A percentile compares a stretch with the other conserved stretches of the same genome.
phyloP scores from a whole-genome alignment of 2,113 vertebrate genomes.

The Anguilla japonica region DNA sequence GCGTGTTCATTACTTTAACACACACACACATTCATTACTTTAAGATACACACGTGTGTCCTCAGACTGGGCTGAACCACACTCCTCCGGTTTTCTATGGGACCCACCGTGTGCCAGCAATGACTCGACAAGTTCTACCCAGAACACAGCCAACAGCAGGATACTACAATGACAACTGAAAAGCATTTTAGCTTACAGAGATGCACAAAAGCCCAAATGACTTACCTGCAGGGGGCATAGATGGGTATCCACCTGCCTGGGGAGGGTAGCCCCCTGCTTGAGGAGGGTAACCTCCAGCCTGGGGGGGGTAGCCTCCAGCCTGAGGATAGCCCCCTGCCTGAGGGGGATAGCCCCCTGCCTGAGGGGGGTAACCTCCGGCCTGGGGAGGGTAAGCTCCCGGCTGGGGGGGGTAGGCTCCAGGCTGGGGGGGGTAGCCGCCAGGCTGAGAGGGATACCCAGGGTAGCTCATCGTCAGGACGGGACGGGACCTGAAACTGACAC shows the following conservation, averaged over 20 bases:
- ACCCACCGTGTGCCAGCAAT: no score
- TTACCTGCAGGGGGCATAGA: slow-evolving; percentile 63
- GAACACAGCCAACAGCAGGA: no score
- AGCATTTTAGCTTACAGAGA: no score
- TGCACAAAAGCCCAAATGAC: background rate
- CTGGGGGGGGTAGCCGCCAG: slow-evolving; percentile 56
- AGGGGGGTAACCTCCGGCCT: slow-evolving; percentile 61
- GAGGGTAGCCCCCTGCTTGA: background rate
- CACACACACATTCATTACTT: no score
- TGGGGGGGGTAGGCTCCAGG: slow-evolving; percentile 61
- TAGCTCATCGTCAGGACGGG: slow-evolving; percentile 79
- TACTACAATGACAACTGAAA: no score
- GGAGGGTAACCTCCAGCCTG: slow-evolving; percentile 43
- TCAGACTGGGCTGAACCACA: no score
- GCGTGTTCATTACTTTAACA: no score
- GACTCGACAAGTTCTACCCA: no score
- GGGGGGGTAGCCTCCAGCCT: slow-evolving; percentile 40
- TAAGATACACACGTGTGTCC: no score
- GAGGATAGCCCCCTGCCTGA: slow-evolving; percentile 53
- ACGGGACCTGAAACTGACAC: slow-evolving; percentile 56
- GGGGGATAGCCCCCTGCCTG: slow-evolving; percentile 51
- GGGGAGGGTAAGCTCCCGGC: slow-evolving; percentile 72
- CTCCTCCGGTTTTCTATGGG: no score
- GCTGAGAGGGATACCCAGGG: slow-evolving; percentile 78
- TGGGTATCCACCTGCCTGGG: slow-evolving; percentile 37